Percentiles rank a stretch among this genome's conserved stretches.
These are phyloP conservation scores for Odontocerum albicorne DNA, from an alignment of 2,888 invertebrate species.

Conservation along the genomic window DNA sequence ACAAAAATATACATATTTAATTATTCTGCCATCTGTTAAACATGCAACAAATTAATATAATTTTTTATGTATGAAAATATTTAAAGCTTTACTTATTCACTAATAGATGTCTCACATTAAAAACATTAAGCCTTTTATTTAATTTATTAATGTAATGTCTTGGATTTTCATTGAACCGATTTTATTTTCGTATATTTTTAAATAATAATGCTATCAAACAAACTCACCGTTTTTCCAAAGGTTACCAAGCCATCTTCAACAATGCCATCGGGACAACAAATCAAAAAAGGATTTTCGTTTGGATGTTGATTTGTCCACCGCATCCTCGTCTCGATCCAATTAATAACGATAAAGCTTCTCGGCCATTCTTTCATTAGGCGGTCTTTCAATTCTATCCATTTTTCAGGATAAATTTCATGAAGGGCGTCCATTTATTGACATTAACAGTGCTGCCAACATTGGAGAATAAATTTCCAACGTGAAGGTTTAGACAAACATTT, in stretches of 20 bases:
- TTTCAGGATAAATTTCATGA: constrained; percentile 11
- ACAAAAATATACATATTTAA: too few species aligned
- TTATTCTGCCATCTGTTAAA: too few species aligned
- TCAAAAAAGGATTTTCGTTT: constrained; percentile 42
- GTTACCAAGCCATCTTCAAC: constrained; percentile 46
- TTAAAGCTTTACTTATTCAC: too few species aligned
- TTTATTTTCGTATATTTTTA: too few species aligned
- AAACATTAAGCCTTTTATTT: too few species aligned
- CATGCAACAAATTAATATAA: too few species aligned
- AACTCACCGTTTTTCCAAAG: constrained; percentile 43
- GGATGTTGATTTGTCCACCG: constrained; percentile 42
- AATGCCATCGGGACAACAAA: constrained; percentile 50
- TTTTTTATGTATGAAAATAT: too few species aligned
- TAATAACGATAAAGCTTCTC: constrained; percentile 44
- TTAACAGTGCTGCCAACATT: background rate
- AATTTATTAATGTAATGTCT: too few species aligned
- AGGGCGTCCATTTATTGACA: constrained; percentile 25
- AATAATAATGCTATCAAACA: background rate
- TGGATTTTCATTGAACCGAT: too few species aligned
- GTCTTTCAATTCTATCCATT: constrained; percentile 12
- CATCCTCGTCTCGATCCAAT: constrained; percentile 46
- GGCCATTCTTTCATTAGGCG: constrained; percentile 40
- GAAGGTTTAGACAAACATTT: too few species aligned
- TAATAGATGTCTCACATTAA: too few species aligned
- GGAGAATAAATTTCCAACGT: too few species aligned